Evolutionary conservation across 1,140 invertebrate species (phyloP), one percentile per base, ranked within the genome.

Genomic region (Caenorhabditis latens): DNA sequence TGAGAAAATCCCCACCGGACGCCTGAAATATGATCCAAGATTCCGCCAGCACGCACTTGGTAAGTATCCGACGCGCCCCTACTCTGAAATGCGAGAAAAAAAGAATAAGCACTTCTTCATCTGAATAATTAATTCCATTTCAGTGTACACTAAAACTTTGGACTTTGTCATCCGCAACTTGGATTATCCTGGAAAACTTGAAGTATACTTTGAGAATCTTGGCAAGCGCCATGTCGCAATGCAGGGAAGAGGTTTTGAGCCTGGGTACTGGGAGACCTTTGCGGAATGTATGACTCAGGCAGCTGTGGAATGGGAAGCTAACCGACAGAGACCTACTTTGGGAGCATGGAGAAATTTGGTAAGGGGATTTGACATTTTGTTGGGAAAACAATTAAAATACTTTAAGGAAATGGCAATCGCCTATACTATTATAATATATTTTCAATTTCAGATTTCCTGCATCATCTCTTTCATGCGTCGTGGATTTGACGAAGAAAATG

Each of bases 251-350:
- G 89, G 89, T 24, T 89, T 89, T 24, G 75, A 84, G 21, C 89
- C 87, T n/a, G 63, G 82, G 40, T 89, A 84, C 65, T 89, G 89
- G 89, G 89, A 89, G n/a, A 89, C 88, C 0, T 89, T 89, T 40
- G 89, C 85, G 0, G 89, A 89, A 55, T 86, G 85, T 32, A 89
- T 89, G 89, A 89, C 88, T 4, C 85, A 89, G 43, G 79, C 86
- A 5, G 86, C 86, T 1, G 86, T 83, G 4, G 86, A 87, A 84
- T 87, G 86, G 86, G 86, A 87, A 13, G 79, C 79, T 13, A 83
- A 61, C 32, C 40, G 86, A 24, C 86, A 87, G 16, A 46, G 79
- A 71, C 82, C 79, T 21, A 87, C 86, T 11, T 16, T 83, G 4
- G 82, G 79, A 50, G 86, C 86, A 13, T 87, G 86, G 86, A 65